phyloP scores from a whole-genome alignment of 2,797 vertebrate genomes.

The Pyrocephalus nanus region DNA sequence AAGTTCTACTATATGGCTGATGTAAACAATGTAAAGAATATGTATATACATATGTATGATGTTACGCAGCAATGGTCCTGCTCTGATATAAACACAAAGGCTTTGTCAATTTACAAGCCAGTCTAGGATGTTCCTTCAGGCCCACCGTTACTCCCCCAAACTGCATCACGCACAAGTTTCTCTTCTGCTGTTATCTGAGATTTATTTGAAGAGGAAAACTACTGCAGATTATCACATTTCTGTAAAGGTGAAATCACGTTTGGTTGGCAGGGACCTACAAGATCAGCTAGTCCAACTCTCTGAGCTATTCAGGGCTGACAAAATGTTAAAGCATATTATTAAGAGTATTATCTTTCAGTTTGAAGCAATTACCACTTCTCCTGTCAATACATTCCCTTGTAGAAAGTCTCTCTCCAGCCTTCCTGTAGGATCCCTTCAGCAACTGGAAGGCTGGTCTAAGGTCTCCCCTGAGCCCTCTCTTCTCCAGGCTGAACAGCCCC shows the following conservation, averaged over 20 bases:
- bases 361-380: not conserved
- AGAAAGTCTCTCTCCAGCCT: not conserved
- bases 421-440: not conserved
- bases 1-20: not conserved
- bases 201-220: not conserved
- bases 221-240: not conserved
- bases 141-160: not conserved
- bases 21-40: not conserved
- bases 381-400: rapidly evolving
- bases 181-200: not conserved
- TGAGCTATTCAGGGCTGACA: not conserved
- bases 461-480: not conserved
- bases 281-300: not conserved
- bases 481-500: not conserved
- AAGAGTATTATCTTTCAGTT: not conserved
- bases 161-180: not conserved
- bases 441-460: not conserved
- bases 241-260: not conserved
- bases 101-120: not conserved
- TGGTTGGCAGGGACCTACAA: not conserved
- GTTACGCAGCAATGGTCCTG: not conserved
- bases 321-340: not conserved
- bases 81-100: not conserved
- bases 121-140: not conserved
- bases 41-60: not conserved